These are phyloP conservation scores for Eretmochelys imbricata DNA, from an alignment of 2,113 vertebrate genomes.

Conservation along the genomic window DNA sequence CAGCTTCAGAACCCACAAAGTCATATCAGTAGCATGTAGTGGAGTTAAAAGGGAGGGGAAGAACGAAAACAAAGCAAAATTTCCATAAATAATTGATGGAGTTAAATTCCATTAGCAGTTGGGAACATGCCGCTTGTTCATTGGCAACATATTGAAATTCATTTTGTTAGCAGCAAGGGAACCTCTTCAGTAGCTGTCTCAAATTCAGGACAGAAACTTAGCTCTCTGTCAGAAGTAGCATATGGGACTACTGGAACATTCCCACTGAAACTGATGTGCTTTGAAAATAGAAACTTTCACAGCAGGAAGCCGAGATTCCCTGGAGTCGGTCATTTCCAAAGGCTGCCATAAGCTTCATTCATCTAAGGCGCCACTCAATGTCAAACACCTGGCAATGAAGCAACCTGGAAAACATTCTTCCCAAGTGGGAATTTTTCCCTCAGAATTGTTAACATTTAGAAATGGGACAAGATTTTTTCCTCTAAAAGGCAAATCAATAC, in stretches of 20 bases:
- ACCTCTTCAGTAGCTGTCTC: slow-evolving; percentile 77
- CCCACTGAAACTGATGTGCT: slow-evolving; percentile 84
- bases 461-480: slow-evolving; percentile 71
- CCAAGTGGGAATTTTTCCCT: slow-evolving; percentile 78
- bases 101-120: slow-evolving; percentile 71
- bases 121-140: slow-evolving; percentile 65
- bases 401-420: slow-evolving; percentile 83
- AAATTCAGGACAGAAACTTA: slow-evolving; percentile 75
- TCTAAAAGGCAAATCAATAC: slow-evolving; percentile 78
- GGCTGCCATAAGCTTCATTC: slow-evolving; percentile 87
- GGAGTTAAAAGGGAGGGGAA: slow-evolving; percentile 57
- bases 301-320: slow-evolving; percentile 87
- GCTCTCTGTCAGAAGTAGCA: slow-evolving; percentile 80
- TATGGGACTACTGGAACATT: slow-evolving; percentile 82
- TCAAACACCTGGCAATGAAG: slow-evolving; percentile 90
- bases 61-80: slow-evolving; percentile 72
- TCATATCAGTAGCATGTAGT: slow-evolving; percentile 51
- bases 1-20: slow-evolving; percentile 64
- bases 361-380: slow-evolving; percentile 84
- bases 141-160: slow-evolving; percentile 77
- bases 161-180: slow-evolving; percentile 79
- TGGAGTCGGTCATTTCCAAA: slow-evolving; percentile 83
- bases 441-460: slow-evolving; percentile 81
- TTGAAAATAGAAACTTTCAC: slow-evolving; percentile 92
- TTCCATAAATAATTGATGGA: slow-evolving; percentile 76